These are phyloP conservation scores for Diarsia mendica DNA, from an alignment of 2,888 invertebrate species.

Conservation along the genomic window DNA sequence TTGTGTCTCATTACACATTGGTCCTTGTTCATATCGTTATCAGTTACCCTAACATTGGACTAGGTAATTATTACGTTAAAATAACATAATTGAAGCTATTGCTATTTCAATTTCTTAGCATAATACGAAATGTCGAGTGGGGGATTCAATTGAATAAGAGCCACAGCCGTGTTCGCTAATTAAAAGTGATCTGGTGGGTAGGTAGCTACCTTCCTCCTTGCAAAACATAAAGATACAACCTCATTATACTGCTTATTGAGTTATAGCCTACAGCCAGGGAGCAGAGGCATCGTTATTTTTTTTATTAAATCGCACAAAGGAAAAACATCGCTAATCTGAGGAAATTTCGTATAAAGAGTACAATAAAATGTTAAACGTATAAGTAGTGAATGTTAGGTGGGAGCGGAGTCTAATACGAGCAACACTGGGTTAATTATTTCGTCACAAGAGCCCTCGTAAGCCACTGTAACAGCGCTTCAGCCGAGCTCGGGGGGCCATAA, in stretches of 20 bases:
- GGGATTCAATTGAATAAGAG: constrained; percentile 57
- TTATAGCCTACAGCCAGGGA: constrained; percentile 64
- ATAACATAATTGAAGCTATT: constrained; percentile 45
- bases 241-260: constrained; percentile 67
- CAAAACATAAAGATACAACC: constrained; percentile 66
- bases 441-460: constrained; percentile 88
- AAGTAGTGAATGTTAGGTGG: constrained; percentile 77
- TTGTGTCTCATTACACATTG: constrained; percentile 48
- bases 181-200: constrained; percentile 64
- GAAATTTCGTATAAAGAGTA: constrained; percentile 63
- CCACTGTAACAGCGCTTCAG: constrained; percentile 87
- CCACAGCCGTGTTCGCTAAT: constrained; percentile 66
- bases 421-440: constrained; percentile 89
- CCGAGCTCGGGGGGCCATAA: constrained; percentile 85
- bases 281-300: constrained; percentile 60
- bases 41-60: constrained; percentile 36
- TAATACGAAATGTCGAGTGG: constrained; percentile 46
- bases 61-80: constrained; percentile 43
- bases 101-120: constrained; percentile 52
- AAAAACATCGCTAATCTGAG: constrained; percentile 62
- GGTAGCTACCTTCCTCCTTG: constrained; percentile 51
- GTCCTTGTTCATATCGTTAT: constrained; percentile 42
- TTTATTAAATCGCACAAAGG: constrained; percentile 51
- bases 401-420: constrained; percentile 83
- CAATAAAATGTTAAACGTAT: constrained; percentile 78